Conservation (phyloP, 1,140 invertebrate genomes). For the Orussus abietinus region DNA sequence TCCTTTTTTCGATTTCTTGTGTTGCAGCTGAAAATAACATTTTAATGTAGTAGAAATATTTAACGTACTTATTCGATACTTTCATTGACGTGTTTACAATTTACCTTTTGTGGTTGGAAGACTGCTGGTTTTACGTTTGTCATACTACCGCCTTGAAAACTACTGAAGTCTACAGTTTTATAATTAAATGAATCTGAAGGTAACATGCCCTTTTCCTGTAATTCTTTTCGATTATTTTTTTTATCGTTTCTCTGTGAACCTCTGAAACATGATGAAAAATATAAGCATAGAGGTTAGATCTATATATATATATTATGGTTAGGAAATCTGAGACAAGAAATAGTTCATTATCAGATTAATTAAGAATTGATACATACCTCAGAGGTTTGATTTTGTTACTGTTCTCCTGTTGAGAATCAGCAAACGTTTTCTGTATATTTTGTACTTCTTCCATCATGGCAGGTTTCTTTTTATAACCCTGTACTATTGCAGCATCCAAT, state of each 20-base stretch:
- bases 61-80: constrained; percentile 9
- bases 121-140: constrained; percentile 7
- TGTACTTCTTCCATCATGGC: too few species aligned
- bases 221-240: constrained; percentile 17
- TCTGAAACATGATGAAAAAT: constrained; percentile 17
- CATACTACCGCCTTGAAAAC: constrained; percentile 44
- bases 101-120: constrained; percentile 29
- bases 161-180: constrained; percentile 36
- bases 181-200: constrained; percentile 36
- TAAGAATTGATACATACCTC: too few species aligned
- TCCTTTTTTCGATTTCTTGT: too few species aligned
- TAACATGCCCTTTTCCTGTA: constrained; percentile 30
- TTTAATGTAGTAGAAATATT: neutral
- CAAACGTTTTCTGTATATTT: too few species aligned
- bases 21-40: too few species aligned
- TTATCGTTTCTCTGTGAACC: constrained; percentile 25
- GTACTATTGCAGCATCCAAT: neutral
- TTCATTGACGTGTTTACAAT: too few species aligned
- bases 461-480: neutral
- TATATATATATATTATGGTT: too few species aligned
- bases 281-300: too few species aligned
- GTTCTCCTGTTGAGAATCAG: too few species aligned
- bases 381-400: too few species aligned
- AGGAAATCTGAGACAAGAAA: too few species aligned
- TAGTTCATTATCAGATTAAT: too few species aligned